Percentiles rank a stretch among this genome's conserved stretches.
These are phyloP conservation scores for Odontamblyopus rebecca DNA, from an alignment of 2,797 vertebrate species.

Conservation along the genomic window DNA sequence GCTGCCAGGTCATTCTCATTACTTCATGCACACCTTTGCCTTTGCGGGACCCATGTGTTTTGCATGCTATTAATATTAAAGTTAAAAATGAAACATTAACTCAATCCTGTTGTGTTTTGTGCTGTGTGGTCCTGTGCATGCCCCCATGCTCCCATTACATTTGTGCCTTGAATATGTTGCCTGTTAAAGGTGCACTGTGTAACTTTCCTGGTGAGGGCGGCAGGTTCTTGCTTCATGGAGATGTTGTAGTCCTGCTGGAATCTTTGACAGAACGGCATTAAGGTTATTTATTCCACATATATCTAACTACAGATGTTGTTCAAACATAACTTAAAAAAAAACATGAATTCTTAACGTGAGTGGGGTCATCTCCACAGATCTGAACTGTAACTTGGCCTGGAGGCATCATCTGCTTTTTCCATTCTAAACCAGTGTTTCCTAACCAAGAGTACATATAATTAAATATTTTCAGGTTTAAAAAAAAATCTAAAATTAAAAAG, in stretches of 20 bases:
- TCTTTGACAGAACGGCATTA: no score
- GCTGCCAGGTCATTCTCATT: neutral
- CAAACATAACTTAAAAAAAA: no score
- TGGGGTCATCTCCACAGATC: no score
- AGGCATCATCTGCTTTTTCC: no score
- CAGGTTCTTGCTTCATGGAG: slow-evolving; percentile 16
- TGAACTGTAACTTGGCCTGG: no score
- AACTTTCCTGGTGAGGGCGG: neutral
- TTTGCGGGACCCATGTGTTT: neutral
- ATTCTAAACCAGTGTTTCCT: no score
- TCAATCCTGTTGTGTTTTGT: slow-evolving; percentile 43
- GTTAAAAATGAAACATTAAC: slow-evolving; percentile 53
- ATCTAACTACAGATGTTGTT: no score
- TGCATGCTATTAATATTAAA: slow-evolving; percentile 15
- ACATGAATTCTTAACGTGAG: no score
- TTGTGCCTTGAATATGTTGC: neutral
- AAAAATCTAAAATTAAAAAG: no score
- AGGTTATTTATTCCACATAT: no score
- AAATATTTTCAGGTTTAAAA: no score
- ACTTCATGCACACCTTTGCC: neutral
- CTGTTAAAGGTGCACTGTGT: neutral
- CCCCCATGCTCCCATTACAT: slow-evolving; percentile 29
- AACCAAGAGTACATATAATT: no score
- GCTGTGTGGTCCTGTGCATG: slow-evolving; percentile 37
- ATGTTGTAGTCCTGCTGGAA: neutral